Evolutionary conservation across 92 coral and sea anemone genomes (phyloP).

Genomic region (Blastomussa wellsi): DNA sequence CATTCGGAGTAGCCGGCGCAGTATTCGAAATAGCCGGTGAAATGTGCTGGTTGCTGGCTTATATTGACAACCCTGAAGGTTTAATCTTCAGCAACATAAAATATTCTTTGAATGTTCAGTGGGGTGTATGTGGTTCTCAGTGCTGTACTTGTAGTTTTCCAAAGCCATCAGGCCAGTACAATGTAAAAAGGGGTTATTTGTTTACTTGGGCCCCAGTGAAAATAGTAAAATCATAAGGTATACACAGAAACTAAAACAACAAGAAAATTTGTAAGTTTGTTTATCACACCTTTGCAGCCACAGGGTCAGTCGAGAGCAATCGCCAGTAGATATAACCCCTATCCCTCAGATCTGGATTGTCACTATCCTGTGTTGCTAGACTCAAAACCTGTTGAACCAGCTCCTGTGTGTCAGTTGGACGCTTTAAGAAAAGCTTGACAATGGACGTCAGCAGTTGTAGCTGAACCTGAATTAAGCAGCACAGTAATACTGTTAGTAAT

Average conservation of each 20-base stretch:
- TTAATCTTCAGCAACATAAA: too few species aligned
- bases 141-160: too few species aligned
- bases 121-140: too few species aligned
- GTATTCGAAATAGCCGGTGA: too few species aligned
- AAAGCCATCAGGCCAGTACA: too few species aligned
- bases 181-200: too few species aligned
- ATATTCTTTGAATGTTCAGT: too few species aligned
- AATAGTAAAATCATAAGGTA: too few species aligned
- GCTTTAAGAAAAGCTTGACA: constrained; percentile 93
- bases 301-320: constrained; percentile 97
- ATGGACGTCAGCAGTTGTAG: constrained; percentile 95
- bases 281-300: constrained; percentile 88
- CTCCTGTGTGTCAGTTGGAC: constrained; percentile 99
- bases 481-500: not conserved
- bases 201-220: too few species aligned
- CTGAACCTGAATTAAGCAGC: constrained; percentile 74
- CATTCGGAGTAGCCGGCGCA: too few species aligned
- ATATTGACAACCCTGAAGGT: too few species aligned
- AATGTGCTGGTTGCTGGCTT: too few species aligned
- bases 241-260: not conserved
- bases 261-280: not conserved
- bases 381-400: constrained; percentile 97
- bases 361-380: constrained; percentile 99
- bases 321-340: constrained; percentile 99
- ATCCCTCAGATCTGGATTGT: constrained; percentile 97